Evolutionary conservation across 2,113 vertebrate species (phyloP).

Genomic region (Periophthalmodon schlosseri): DNA sequence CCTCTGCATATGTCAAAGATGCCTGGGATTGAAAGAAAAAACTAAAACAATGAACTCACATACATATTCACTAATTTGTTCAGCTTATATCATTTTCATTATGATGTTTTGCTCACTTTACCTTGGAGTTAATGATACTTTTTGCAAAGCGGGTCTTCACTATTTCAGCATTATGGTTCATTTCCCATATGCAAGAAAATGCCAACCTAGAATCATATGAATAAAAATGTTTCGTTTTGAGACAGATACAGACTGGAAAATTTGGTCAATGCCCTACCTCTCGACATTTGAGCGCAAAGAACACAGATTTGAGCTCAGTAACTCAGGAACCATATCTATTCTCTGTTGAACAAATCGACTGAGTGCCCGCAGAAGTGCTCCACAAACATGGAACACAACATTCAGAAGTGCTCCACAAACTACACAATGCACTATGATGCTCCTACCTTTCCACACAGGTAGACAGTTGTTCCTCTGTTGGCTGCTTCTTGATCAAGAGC

Average conservation of each 20-base stretch:
- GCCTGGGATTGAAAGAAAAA: conserved; percentile 73
- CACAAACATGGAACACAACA: too few relatives aligned
- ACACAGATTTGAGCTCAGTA: conserved; percentile 96
- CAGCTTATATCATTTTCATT: not conserved
- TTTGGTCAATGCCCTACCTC: conserved; percentile 73
- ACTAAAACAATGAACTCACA: not conserved
- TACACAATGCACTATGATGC: not conserved
- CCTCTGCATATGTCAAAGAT: conserved; percentile 95
- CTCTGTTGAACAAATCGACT: too few relatives aligned
- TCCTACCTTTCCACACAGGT: conserved; percentile 85
- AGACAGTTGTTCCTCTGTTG: conserved; percentile 94
- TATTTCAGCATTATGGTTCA: conserved; percentile 89
- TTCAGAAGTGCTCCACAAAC: too few relatives aligned
- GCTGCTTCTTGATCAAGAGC: conserved; percentile 93
- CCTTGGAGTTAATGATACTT: conserved; percentile 96
- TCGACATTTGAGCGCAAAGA: conserved; percentile 92
- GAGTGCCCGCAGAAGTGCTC: too few relatives aligned
- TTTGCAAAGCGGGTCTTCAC: conserved; percentile 91
- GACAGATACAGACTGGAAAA: not conserved
- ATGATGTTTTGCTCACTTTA: conserved; percentile 47
- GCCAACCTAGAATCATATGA: conserved; percentile 78
- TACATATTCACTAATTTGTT: not conserved
- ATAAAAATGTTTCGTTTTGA: not conserved
- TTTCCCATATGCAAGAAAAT: conserved; percentile 98
- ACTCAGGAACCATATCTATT: conserved; percentile 98